These are phyloP conservation scores for Eciton burchellii DNA, from an alignment of 1,140 invertebrate species.

Conservation along the genomic window DNA sequence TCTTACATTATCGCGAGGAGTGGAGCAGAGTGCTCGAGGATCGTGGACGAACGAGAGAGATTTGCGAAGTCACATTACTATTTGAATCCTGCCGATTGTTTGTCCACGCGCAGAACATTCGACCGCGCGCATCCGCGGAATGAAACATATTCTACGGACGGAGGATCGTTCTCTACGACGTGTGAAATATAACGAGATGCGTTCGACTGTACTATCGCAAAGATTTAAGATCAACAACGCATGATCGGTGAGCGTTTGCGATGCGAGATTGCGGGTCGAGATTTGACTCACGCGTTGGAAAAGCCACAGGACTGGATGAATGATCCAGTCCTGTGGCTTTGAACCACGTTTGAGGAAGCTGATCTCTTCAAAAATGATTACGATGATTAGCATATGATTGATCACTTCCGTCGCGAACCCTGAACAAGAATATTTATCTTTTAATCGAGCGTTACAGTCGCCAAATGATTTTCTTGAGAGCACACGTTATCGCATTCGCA, in stretches of 20 bases:
- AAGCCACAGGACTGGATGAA: neutral
- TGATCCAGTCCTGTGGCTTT: neutral
- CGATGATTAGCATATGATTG: neutral
- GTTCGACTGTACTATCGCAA: neutral
- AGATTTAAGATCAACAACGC: conserved; percentile 2
- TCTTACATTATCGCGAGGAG: conserved; percentile 69
- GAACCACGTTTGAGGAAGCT: neutral
- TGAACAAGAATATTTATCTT: conserved; percentile 26
- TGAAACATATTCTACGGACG: conserved; percentile 28
- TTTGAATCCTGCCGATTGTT: conserved; percentile 67
- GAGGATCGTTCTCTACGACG: neutral
- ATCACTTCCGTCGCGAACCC: neutral
- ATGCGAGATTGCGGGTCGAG: neutral
- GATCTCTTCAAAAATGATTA: conserved; percentile 17
- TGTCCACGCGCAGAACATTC: conserved; percentile 45
- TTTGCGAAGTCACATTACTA: conserved; percentile 63
- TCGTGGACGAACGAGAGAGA: conserved; percentile 64
- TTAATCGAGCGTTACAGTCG: neutral
- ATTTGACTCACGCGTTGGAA: neutral
- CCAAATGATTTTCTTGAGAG: neutral
- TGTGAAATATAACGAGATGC: neutral
- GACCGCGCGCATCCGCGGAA: neutral
- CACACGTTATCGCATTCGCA: conserved; percentile 19
- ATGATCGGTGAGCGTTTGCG: neutral
- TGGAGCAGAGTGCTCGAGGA: conserved; percentile 64